Conservation (phyloP, 2,113 vertebrate species). For the Bos indicus region DNA sequence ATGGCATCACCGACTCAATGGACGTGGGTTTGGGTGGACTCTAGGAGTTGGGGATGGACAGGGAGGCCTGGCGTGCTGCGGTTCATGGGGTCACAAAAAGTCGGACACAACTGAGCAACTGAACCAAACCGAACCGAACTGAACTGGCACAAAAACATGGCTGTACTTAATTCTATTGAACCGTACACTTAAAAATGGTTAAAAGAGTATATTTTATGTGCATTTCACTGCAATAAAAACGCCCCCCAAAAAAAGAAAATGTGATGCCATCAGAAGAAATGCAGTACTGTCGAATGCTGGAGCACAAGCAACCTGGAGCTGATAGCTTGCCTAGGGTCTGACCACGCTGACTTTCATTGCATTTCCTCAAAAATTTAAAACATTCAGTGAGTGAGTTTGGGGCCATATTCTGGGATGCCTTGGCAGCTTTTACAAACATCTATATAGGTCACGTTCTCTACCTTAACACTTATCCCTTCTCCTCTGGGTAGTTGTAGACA, state of each 20-base stretch:
- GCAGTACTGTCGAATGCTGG: neutral
- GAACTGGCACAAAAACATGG: neutral
- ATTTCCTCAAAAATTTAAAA: neutral
- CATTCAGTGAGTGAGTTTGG: neutral
- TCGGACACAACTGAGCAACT: fast-evolving
- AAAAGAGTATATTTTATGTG: neutral
- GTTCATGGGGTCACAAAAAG: neutral
- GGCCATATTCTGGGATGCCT: neutral
- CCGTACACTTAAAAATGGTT: neutral
- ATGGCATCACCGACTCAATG: neutral
- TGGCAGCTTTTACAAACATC: neutral
- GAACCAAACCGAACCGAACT: neutral
- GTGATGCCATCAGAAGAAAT: neutral
- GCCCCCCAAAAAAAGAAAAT: neutral
- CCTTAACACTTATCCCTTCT: neutral
- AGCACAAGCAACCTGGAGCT: neutral
- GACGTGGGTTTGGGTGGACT: neutral
- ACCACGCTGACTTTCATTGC: too few relatives aligned
- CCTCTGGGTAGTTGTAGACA: neutral
- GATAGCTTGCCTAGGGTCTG: neutral
- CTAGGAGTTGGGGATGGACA: neutral
- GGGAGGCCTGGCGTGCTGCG: neutral
- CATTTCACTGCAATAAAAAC: neutral
- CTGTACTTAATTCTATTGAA: neutral
- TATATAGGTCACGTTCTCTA: too few relatives aligned